phyloP scores from a whole-genome alignment of 2,113 vertebrate species.

The Mesembrinibis cayennensis region DNA sequence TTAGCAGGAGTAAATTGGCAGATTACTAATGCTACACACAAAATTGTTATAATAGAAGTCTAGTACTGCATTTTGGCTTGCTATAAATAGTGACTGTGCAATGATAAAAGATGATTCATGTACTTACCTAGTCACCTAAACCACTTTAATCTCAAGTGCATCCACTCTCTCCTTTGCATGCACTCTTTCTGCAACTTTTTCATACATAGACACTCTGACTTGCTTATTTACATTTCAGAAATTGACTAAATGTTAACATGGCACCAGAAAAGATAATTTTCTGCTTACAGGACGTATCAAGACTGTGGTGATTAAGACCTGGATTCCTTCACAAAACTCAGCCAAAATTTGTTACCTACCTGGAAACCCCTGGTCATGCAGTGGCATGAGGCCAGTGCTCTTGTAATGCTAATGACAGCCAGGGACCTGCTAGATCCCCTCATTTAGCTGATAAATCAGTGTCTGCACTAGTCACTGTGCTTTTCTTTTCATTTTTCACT shows the following conservation, averaged over 20 bases:
- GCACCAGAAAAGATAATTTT: background rate
- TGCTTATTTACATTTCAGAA: background rate
- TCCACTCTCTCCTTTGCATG: background rate
- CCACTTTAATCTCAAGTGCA: background rate
- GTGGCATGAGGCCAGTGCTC: fast-evolving
- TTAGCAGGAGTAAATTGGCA: background rate
- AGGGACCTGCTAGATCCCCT: background rate
- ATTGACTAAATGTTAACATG: background rate
- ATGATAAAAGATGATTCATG: background rate
- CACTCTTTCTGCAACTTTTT: background rate
- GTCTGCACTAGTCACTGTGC: too few species aligned
- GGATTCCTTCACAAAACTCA: background rate
- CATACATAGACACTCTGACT: background rate
- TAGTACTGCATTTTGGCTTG: background rate
- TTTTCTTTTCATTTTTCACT: background rate
- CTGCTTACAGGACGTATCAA: background rate
- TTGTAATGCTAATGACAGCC: background rate
- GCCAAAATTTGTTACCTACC: background rate
- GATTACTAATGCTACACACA: background rate
- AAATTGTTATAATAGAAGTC: background rate
- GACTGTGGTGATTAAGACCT: background rate
- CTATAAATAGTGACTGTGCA: background rate
- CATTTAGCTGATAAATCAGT: background rate
- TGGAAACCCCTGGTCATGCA: background rate
- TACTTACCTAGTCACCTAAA: background rate